Conservation (phyloP, 2,113 vertebrate species). For the Festucalex cinctus region DNA sequence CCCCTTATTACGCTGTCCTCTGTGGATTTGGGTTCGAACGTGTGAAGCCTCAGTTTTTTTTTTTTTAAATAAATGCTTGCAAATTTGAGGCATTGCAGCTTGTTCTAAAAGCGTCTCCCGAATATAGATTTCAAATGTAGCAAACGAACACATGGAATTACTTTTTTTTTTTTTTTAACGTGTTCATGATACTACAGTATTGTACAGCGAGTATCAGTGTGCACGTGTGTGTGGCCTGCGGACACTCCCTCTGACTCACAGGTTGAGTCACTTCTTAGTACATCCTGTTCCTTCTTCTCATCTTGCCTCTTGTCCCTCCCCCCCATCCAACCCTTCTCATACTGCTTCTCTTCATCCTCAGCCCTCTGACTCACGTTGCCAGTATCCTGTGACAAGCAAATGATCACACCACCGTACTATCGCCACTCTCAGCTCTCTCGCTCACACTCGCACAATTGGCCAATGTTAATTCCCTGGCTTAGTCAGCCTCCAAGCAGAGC, state of each 20-base stretch:
- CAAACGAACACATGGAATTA: not conserved
- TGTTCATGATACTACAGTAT: not conserved
- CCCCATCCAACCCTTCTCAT: conserved; percentile 17
- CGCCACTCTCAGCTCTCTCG: not conserved
- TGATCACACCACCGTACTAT: conserved; percentile 34
- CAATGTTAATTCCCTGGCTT: conserved; percentile 56
- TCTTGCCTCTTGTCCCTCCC: conserved; percentile 1
- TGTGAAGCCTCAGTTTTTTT: not conserved
- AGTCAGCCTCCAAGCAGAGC: conserved; percentile 56
- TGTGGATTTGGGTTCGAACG: not conserved
- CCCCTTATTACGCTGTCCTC: not conserved
- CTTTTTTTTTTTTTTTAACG: not conserved
- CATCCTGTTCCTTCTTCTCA: conserved; percentile 17
- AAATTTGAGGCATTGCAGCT: not conserved
- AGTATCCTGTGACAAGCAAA: conserved; percentile 61
- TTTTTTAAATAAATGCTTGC: not conserved
- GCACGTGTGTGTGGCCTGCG: conserved; percentile 16
- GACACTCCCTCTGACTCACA: conserved; percentile 66
- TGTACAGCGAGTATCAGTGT: not conserved
- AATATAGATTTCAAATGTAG: not conserved
- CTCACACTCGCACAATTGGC: conserved; percentile 25
- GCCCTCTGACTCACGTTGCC: conserved; percentile 66
- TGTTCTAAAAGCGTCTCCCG: not conserved
- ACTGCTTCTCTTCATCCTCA: conserved; percentile 31
- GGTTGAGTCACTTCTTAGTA: conserved; percentile 38